These are phyloP conservation scores for Colossoma macropomum DNA, from an alignment of 2,113 vertebrate species.

Conservation along the genomic window DNA sequence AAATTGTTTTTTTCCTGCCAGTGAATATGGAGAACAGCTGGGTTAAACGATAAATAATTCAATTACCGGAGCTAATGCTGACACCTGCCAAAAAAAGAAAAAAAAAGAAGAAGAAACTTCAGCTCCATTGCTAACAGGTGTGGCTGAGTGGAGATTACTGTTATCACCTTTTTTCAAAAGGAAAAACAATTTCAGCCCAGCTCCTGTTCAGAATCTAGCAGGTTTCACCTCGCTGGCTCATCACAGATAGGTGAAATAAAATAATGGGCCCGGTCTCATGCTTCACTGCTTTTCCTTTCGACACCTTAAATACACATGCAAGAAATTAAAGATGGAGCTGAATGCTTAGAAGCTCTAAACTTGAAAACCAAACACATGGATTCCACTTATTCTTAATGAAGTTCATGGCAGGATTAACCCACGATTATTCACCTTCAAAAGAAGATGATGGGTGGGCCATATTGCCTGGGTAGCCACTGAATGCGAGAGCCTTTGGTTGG, in stretches of 20 bases:
- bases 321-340: conserved; percentile 9
- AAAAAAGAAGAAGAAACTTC: background rate
- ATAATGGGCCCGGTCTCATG: background rate
- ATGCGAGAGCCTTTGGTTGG: conserved; percentile 22
- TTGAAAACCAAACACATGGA: background rate
- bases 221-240: background rate
- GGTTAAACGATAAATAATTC: conserved; percentile 44
- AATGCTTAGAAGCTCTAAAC: conserved; percentile 1
- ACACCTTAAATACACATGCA: conserved; percentile 1
- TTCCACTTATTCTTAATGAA: background rate
- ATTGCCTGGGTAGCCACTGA: background rate
- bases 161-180: conserved; percentile 24
- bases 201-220: conserved; percentile 16
- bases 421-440: background rate
- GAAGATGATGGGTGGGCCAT: conserved; percentile 11
- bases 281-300: conserved; percentile 11
- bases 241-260: conserved; percentile 28
- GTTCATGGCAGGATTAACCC: background rate
- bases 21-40: conserved; percentile 31
- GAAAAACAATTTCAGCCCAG: conserved; percentile 27
- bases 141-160: conserved; percentile 24
- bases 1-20: conserved; percentile 13
- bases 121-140: conserved; percentile 32
- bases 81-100: conserved; percentile 1
- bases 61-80: conserved; percentile 29